Base-by-base conservation (phyloP, 2,888 invertebrate species). In the Alloplasta piceator region DNA sequence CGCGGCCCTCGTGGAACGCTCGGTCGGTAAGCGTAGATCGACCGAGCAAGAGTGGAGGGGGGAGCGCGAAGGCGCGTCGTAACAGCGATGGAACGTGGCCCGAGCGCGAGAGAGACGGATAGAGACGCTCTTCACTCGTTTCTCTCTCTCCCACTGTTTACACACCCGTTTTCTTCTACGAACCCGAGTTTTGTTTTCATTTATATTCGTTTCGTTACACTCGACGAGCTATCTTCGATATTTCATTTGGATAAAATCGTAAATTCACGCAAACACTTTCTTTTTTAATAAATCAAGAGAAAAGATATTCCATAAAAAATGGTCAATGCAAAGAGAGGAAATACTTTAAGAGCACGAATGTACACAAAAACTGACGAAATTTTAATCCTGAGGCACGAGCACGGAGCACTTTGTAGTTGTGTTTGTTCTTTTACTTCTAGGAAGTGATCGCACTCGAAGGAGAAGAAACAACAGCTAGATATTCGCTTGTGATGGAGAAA, bases 91-190 rank as follows among this genome's bases (percentile, higher is more conserved):
- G n/a, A n/a, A n/a, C 61, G 60, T 55, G 78, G 74, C 55, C 73
- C 83, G 82, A 56, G 85, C 78, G 80, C 67, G 73, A 85, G 84
- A 52, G 83, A 84, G 86, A 86, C 81, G 83, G 83, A 48, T 70
- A 87, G 86, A 82, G 86, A 86, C 86, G 84, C 86, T 87, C 70
- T 77, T 77, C 64, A 61, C 56, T 60, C 4, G 12, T 10, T 36
- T 10, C 43, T 61, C 56, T 10, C 72, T 50, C 79, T 58, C 39
- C 14, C 26, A 41, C 50, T 46, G 66, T 12, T 7, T 43, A 26
- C 26, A 26, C 26, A 26, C 26, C 26, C 26, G 26, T 26, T 26
- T 26, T 26, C 26, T 26, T 26, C 26, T 26, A 26, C 26, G 26
- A 26, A 26, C 1, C 26, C 26, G 26, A 26, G 26, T 26, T 26